Evolutionary conservation across 2,113 vertebrate genomes (phyloP), one percentile per base, ranked within the genome.

Genomic region (Crypturellus undulatus): DNA sequence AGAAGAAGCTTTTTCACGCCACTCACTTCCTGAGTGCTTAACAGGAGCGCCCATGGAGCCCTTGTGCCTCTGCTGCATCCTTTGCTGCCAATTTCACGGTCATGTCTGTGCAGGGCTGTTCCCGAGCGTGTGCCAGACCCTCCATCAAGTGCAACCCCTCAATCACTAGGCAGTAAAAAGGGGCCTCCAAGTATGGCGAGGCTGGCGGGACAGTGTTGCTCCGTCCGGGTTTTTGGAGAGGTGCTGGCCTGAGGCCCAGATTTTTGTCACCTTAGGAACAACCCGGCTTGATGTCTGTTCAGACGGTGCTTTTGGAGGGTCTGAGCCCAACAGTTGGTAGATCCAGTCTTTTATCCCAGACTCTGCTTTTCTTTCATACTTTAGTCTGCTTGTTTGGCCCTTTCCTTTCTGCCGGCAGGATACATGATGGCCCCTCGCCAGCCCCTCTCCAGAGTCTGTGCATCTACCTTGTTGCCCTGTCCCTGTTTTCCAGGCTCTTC

Each of bases 291-390:
- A 11, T 90, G 71, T 84, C 78, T 91, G 81, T 76, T 34, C 92
- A 87, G 87, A 89, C 84, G 12, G 42, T 1, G 9, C 62, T 82
- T 70, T 78, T 0, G 0, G 49, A 83, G 65, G 24, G 45, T 45
- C 51, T 6, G 3, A 54, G 64, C 68, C 64, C 1, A 0, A 11
- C 72, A 54, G 60, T 68, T 69, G 79, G 40, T 85, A 59, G 72
- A 43, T 89, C 62, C 84, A 87, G 80, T n/a, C 67, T 63, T 78
- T 94, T 49, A 49, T 84, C 81, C 95, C 91, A 93, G 91, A 63
- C 95, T 65, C 65, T 4, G 28, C 75, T 93, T n/a, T 68, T 82
- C 38, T 25, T 54, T 34, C 3, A 9, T 60, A 21, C 77, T 79
- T 71, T 73, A 54, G 67, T 82, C 22, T 36, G 30, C 47, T 28